These are phyloP conservation scores for Nemurella pictetii DNA, from an alignment of 2,888 invertebrate genomes.

Conservation along the genomic window DNA sequence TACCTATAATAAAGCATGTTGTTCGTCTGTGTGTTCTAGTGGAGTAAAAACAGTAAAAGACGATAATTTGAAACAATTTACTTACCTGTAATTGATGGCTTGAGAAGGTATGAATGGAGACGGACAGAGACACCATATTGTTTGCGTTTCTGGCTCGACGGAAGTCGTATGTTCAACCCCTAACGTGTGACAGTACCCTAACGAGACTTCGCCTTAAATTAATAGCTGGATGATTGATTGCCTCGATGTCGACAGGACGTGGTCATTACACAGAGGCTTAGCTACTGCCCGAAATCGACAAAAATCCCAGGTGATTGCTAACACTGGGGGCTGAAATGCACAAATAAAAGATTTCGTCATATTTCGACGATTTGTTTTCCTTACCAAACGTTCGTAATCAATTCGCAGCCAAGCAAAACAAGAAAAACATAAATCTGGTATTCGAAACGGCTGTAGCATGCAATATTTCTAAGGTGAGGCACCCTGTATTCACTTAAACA, in stretches of 20 bases:
- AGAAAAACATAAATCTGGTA: too few relatives aligned
- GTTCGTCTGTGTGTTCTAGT: not conserved
- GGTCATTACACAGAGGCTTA: not conserved
- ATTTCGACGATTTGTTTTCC: too few relatives aligned
- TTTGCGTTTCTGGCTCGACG: not conserved
- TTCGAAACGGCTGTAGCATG: too few relatives aligned
- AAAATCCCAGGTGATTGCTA: not conserved
- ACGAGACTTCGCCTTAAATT: not conserved
- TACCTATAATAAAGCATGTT: not conserved
- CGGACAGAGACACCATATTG: not conserved
- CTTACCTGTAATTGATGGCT: not conserved
- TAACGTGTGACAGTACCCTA: not conserved
- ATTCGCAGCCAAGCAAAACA: too few relatives aligned
- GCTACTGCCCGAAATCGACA: not conserved
- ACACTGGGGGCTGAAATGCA: too few relatives aligned
- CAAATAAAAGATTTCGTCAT: too few relatives aligned
- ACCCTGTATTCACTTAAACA: too few relatives aligned
- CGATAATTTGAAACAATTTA: conserved; percentile 3
- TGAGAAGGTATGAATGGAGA: not conserved
- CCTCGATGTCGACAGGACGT: not conserved
- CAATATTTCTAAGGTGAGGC: too few relatives aligned
- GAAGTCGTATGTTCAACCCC: not conserved
- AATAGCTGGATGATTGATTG: not conserved
- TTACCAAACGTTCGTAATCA: too few relatives aligned
- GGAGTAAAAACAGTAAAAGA: not conserved